Conservation (phyloP, 1,140 invertebrate species). For the Ceratosolen fusciceps region DNA sequence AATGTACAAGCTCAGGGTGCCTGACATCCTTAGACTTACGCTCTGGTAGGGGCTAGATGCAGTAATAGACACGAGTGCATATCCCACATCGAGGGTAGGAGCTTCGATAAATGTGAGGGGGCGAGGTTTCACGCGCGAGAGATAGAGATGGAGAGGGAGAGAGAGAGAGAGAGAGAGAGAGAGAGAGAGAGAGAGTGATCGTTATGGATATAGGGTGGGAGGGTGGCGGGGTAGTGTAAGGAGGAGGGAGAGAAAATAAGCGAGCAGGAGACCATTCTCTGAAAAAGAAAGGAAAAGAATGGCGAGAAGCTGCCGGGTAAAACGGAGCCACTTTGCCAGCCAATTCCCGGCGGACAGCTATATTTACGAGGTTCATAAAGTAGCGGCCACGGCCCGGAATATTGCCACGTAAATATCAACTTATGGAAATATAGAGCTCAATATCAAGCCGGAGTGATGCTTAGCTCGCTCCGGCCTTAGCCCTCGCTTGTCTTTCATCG, state of each 20-base stretch:
- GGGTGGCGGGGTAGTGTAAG: neutral
- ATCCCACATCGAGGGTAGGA: neutral
- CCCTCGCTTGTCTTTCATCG: neutral
- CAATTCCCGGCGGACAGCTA: slow-evolving; percentile 70
- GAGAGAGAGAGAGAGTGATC: neutral
- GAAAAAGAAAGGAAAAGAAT: slow-evolving; percentile 31
- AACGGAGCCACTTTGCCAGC: slow-evolving; percentile 67
- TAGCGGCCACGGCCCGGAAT: slow-evolving; percentile 70
- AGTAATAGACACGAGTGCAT: neutral
- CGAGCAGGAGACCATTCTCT: no score
- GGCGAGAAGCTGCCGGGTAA: slow-evolving; percentile 40
- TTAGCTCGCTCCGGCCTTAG: neutral
- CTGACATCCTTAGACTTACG: neutral
- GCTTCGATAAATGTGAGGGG: neutral
- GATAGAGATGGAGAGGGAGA: neutral
- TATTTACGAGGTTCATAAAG: slow-evolving; percentile 74
- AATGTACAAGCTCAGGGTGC: neutral
- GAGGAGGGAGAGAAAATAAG: slow-evolving; percentile 3
- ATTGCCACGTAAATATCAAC: slow-evolving; percentile 74
- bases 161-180: neutral
- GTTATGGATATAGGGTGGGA: neutral
- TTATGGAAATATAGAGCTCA: slow-evolving; percentile 75
- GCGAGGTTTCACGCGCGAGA: neutral
- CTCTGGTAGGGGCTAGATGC: no score
- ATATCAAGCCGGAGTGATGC: slow-evolving; percentile 67